Conservation (phyloP, 2,113 vertebrate species). For the Phalacrocorax brasilianus region DNA sequence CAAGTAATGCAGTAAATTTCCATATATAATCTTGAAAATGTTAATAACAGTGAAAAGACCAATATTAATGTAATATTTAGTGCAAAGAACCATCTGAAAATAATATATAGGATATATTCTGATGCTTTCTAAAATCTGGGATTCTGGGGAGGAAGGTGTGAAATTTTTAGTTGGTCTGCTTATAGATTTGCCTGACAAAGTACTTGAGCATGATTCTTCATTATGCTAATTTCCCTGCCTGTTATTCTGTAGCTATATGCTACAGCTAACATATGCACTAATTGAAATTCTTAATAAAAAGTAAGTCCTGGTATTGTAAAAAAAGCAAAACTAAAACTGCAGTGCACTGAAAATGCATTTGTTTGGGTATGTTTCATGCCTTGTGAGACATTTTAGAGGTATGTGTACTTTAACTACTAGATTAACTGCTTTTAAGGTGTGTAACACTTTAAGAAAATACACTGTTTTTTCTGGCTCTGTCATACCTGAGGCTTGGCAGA, state of each 20-base stretch:
- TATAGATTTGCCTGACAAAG: not conserved
- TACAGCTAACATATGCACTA: not conserved
- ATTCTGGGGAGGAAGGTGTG: not conserved
- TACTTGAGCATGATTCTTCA: not conserved
- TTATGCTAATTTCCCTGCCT: not conserved
- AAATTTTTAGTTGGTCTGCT: not conserved
- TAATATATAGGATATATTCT: not conserved
- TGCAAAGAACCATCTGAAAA: conserved; percentile 8
- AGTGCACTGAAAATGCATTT: not conserved
- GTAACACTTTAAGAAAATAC: not conserved
- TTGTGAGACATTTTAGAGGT: not conserved
- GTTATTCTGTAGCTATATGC: not conserved
- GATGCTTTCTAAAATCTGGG: not conserved
- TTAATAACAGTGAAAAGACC: conserved; percentile 33
- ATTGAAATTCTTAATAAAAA: not conserved
- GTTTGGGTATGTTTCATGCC: not conserved
- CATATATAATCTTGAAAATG: conserved; percentile 29
- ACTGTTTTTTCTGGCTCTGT: not conserved
- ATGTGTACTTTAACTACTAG: not conserved
- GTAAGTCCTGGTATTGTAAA: not conserved
- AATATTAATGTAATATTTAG: not conserved
- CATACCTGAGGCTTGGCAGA: not conserved
- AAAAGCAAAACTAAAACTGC: not conserved
- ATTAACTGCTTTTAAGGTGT: not conserved
- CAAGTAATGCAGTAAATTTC: conserved; percentile 29